phyloP scores from a whole-genome alignment of 2,797 vertebrate genomes.

The Austrolebias charrua region DNA sequence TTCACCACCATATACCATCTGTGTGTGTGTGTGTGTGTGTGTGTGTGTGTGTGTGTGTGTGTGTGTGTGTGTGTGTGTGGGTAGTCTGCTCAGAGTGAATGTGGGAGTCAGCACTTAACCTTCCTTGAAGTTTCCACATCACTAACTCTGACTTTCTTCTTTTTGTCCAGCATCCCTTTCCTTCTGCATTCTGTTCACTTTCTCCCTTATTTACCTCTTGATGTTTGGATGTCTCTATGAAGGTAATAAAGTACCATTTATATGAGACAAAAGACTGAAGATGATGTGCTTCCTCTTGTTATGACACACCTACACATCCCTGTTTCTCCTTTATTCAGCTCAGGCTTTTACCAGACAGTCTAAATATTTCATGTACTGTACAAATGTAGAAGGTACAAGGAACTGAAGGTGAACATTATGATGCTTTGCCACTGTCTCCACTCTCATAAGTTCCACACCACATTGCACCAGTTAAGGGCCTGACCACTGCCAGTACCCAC shows the following conservation, averaged over 20 bases:
- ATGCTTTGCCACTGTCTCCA: not conserved
- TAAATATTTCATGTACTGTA: slow-evolving; percentile 85
- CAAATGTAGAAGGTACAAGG: slow-evolving; percentile 45
- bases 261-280: no score
- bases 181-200: not conserved
- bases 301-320: not conserved
- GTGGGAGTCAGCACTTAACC: slow-evolving; percentile 55
- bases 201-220: not conserved
- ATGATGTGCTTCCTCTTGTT: slow-evolving; percentile 10
- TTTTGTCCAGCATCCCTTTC: slow-evolving; percentile 7
- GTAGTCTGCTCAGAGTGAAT: slow-evolving; percentile 9
- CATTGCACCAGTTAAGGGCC: no score
- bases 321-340: slow-evolving; percentile 29
- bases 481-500: no score
- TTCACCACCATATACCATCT: not conserved
- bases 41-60: slow-evolving; percentile 6
- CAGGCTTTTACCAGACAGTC: slow-evolving; percentile 62
- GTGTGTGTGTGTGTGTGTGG: no score
- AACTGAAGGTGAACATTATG: slow-evolving; percentile 38
- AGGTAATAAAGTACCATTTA: not conserved
- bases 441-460: no score
- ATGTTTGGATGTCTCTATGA: not conserved
- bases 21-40: slow-evolving; percentile 15
- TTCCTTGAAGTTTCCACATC: slow-evolving; percentile 60
- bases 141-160: slow-evolving; percentile 27